These are phyloP conservation scores for Sander lucioperca DNA, from an alignment of 2,113 vertebrate genomes.

Conservation along the genomic window DNA sequence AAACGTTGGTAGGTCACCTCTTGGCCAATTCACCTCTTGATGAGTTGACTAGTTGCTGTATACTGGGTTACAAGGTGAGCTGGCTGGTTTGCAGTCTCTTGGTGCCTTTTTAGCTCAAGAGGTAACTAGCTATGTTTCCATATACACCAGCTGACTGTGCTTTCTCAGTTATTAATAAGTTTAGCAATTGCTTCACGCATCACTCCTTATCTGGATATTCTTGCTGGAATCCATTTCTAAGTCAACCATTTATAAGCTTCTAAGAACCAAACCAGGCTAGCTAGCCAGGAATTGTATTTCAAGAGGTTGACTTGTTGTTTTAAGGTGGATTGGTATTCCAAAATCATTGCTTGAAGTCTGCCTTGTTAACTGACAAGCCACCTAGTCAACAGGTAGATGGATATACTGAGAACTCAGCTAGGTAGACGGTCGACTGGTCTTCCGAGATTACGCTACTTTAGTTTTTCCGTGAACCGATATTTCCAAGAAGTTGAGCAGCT, in stretches of 20 bases:
- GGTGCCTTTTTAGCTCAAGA: slow-evolving; percentile 12
- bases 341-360: slow-evolving; percentile 58
- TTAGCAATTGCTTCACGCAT: slow-evolving; percentile 3
- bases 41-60: slow-evolving; percentile 38
- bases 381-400: slow-evolving; percentile 21
- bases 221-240: slow-evolving; percentile 22
- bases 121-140: slow-evolving; percentile 22
- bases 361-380: slow-evolving; percentile 26
- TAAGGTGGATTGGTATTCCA: slow-evolving; percentile 63
- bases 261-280: slow-evolving; percentile 21
- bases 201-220: not conserved
- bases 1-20: slow-evolving; percentile 28
- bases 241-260: slow-evolving; percentile 20
- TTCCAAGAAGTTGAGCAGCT: not conserved
- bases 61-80: slow-evolving; percentile 30
- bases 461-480: slow-evolving; percentile 4
- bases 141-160: slow-evolving; percentile 33
- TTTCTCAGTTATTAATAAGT: slow-evolving; percentile 11
- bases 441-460: slow-evolving; percentile 35
- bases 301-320: slow-evolving; percentile 59
- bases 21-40: slow-evolving; percentile 37
- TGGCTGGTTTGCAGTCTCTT: slow-evolving; percentile 29
- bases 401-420: slow-evolving; percentile 23
- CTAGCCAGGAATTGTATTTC: slow-evolving; percentile 21
- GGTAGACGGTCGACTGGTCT: slow-evolving; percentile 15